A percentile compares a stretch with the other conserved stretches of the same genome.
Evolutionary conservation across 1,140 invertebrate species (phyloP).

Genomic region (Arctopsyche grandis): DNA sequence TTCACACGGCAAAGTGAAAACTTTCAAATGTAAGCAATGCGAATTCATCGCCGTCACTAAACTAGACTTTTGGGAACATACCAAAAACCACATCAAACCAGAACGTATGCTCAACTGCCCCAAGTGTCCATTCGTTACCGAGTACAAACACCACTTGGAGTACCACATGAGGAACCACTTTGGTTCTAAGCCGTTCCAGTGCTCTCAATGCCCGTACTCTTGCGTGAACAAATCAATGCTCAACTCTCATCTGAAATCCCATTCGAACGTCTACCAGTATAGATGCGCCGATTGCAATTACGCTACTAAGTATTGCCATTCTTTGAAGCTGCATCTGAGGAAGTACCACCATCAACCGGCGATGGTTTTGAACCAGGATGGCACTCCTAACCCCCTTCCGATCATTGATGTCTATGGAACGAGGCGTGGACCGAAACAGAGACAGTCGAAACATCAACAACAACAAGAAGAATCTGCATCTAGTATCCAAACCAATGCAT

Average conservation of each 20-base stretch:
- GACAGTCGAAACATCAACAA: slow-evolving; percentile 56
- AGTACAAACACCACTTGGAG: slow-evolving; percentile 98
- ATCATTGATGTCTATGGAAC: slow-evolving; percentile 93
- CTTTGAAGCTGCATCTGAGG: slow-evolving; percentile 92
- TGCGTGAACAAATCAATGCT: slow-evolving; percentile 99
- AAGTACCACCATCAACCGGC: slow-evolving; percentile 91
- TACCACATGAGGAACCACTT: slow-evolving; percentile 97
- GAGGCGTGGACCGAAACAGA: slow-evolving; percentile 83
- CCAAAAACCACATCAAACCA: slow-evolving; percentile 88
- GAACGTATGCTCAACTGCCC: slow-evolving; percentile 93
- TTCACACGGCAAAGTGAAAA: slow-evolving; percentile 86
- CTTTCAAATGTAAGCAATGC: slow-evolving; percentile 94
- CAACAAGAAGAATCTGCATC: slow-evolving; percentile 55
- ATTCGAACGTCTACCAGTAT: slow-evolving; percentile 97
- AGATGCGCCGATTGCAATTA: slow-evolving; percentile 95
- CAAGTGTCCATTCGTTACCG: slow-evolving; percentile 96
- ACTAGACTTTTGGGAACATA: slow-evolving; percentile 93
- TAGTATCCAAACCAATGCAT: slow-evolving; percentile 51
- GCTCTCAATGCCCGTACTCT: slow-evolving; percentile 88
- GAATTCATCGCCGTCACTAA: slow-evolving; percentile 86
- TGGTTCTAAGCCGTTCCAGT: slow-evolving; percentile 97
- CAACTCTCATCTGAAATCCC: slow-evolving; percentile 98
- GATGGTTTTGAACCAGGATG: slow-evolving; percentile 87
- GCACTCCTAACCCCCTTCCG: slow-evolving; percentile 84
- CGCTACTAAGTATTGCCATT: slow-evolving; percentile 98